Evolutionary conservation across 2,888 invertebrate genomes (phyloP), one percentile per base, ranked within the genome.

Genomic region (Gasteruption jaculator): DNA sequence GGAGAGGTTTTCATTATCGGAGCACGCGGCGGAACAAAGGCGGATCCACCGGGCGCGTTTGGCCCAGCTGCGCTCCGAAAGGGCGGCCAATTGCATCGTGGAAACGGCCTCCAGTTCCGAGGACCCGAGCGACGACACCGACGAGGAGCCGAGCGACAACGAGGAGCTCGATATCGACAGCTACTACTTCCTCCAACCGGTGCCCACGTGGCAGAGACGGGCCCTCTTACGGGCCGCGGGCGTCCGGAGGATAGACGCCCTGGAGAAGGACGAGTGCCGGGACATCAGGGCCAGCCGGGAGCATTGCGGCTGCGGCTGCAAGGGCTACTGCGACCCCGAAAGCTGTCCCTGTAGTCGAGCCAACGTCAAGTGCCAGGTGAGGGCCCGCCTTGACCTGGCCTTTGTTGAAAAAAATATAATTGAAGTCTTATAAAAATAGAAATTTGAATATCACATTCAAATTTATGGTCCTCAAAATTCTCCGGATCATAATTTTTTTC

Each of bases 321-420:
- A 91, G 71, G 89, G 88, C 36, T 85, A 86, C 63, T 97, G 97
- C 74, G 91, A 93, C 75, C 96, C 96, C 1, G 93, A 93, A 60
- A 91, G 85, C 15, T 97, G 97, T 71, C 85, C 89, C 11, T 97
- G 97, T 74, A 91, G 92, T 68, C 82, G 88, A 64, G 90, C 90
- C 30, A 94, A 93, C 47, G 96, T 97, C 53, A 93, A 95, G 75
- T 97, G 96, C 71, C 95, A 95, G 79, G 81, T 80, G 51, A 49
- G 66, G 49, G 11, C 6, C 18, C n/a, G 10, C n/a, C n/a, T n/a
- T n/a, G n/a, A n/a, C n/a, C n/a, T n/a, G n/a, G n/a, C n/a, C n/a
- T n/a, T n/a, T n/a, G n/a, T n/a, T n/a, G n/a, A n/a, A n/a, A n/a
- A n/a, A n/a, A n/a, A n/a, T n/a, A n/a, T n/a, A n/a, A n/a, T n/a